These are phyloP conservation scores for Stenoptilia bipunctidactyla DNA, from an alignment of 2,888 invertebrate species.

Conservation along the genomic window DNA sequence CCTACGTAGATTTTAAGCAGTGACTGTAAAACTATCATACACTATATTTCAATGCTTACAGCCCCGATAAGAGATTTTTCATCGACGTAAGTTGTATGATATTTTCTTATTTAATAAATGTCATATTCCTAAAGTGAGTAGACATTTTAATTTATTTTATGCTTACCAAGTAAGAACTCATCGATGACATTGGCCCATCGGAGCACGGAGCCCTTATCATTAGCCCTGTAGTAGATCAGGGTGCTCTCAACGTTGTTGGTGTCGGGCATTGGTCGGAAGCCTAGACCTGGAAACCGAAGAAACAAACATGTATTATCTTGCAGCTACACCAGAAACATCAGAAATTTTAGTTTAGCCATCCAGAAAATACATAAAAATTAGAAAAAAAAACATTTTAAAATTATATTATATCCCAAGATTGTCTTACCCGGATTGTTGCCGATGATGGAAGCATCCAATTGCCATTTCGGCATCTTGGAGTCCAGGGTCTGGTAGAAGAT, in stretches of 20 bases:
- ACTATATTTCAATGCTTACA: too few relatives aligned
- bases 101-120: too few relatives aligned
- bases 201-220: conserved; percentile 81
- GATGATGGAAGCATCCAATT: conserved; percentile 86
- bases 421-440: conserved; percentile 91
- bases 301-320: not conserved
- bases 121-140: too few relatives aligned
- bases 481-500: conserved; percentile 96
- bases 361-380: not conserved
- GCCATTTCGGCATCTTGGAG: conserved; percentile 89
- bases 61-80: too few relatives aligned
- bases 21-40: too few relatives aligned
- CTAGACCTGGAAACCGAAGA: conserved; percentile 78
- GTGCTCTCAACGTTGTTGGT: conserved; percentile 90
- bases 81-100: too few relatives aligned
- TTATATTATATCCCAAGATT: too few relatives aligned
- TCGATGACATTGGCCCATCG: conserved; percentile 86
- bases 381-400: not conserved
- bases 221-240: conserved; percentile 92
- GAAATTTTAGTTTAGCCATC: too few relatives aligned
- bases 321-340: too few relatives aligned
- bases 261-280: conserved; percentile 96
- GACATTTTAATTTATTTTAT: too few relatives aligned
- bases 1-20: too few relatives aligned
- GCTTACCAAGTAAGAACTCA: conserved; percentile 83